Evolutionary conservation across 2,797 vertebrate species (phyloP).

Genomic region (Eulemur mongoz): DNA sequence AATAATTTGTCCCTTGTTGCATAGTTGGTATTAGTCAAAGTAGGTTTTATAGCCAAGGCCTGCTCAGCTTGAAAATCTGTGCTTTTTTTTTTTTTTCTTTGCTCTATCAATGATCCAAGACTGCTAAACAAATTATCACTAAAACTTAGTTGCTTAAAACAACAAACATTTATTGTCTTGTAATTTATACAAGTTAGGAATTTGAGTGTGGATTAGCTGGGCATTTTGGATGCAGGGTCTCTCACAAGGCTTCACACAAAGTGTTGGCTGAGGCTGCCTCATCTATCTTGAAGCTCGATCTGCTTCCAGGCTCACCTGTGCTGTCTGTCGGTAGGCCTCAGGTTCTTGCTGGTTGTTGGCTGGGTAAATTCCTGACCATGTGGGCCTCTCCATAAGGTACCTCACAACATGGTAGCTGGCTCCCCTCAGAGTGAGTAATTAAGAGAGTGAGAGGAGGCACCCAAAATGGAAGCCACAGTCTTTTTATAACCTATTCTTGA

Average conservation of each 20-base stretch:
- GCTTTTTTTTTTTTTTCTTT: accelerated
- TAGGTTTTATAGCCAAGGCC: not conserved
- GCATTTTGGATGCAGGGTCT: not conserved
- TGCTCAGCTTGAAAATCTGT: not conserved
- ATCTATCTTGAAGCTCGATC: not conserved
- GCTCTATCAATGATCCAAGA: not conserved
- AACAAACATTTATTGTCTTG: not conserved
- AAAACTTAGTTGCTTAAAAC: not conserved
- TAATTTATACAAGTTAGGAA: not conserved
- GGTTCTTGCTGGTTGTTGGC: not conserved
- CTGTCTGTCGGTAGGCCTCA: not conserved
- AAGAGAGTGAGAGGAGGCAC: not conserved
- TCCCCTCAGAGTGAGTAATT: not conserved
- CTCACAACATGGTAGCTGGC: not conserved
- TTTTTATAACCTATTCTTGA: not conserved
- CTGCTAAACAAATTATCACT: slow-evolving; percentile 1
- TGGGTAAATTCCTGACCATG: not conserved
- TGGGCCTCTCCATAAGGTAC: not conserved
- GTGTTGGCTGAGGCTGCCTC: not conserved
- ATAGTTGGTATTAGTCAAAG: not conserved
- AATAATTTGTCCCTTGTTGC: not conserved
- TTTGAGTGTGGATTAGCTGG: not conserved
- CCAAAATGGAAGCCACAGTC: not conserved
- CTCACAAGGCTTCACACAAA: not conserved
- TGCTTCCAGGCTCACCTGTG: not conserved